Base-by-base conservation (phyloP, 2,888 invertebrate genomes). In the Cheilosia variabilis region DNA sequence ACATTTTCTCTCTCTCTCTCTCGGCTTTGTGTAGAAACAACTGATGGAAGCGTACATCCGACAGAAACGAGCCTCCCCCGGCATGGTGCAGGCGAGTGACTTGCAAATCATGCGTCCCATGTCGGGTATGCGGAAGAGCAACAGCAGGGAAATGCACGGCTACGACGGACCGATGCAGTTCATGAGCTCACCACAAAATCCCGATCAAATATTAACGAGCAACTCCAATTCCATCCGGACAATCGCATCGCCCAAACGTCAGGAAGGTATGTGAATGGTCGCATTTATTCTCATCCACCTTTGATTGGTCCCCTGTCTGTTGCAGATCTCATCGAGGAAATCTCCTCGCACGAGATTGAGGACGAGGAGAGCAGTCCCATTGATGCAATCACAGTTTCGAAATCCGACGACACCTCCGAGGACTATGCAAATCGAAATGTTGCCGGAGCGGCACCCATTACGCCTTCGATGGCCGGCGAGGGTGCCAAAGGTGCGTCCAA, bases 121-220 rank as follows among this genome's bases (percentile, higher is more conserved):
- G 90, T 96, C 95, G 88, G 95, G 95, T 88, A 96, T 96, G 92
- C 93, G 96, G 65, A 95, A 95, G 90, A 95, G 96, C 95, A 93
- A 92, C 90, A 89, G 90, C 19, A 90, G 92, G 2, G 92, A 92
- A 87, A 80, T 91, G 58, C 92, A 92, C 69, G 93, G 90, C 27
- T 97, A 97, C 92, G 97, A 97, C 93, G 96, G 97, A 72, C 97
- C 97, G 88, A 94, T 97, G 93, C 97, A 97, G 93, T 97, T 95
- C 92, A 95, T 95, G 89, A 96, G 96, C 94, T 95, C 95, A 50
- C 95, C 95, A 89, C 95, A 96, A 89, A 96, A 96, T 93, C 96
- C 96, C 43, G 97, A 97, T 93, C 95, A 96, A 93, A 94, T 95
- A 86, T 94, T 95, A 27, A 88, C 65, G 77, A 87, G 57, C 73